Base-by-base conservation (phyloP, 2,113 vertebrate species). In the Euleptes europaea region DNA sequence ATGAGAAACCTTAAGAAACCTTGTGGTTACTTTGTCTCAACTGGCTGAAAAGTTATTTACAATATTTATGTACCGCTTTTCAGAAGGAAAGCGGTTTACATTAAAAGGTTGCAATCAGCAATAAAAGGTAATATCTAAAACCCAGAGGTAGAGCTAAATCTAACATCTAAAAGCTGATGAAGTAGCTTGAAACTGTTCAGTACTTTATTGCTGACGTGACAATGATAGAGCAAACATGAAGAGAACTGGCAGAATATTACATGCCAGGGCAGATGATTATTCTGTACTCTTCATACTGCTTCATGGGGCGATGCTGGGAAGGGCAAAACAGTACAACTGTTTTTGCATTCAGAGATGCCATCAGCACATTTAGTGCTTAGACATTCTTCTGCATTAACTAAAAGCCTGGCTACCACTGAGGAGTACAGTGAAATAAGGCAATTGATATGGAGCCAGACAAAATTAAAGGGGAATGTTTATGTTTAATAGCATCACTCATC, bases 261-360 rank as follows among this genome's bases (percentile, higher is more conserved):
- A 88, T 76, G 83, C 38, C 86, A 44, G 54, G 73, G 35, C n/a
- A 35, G 78, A 87, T 77, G 88, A 92, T 69, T 3, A 26, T 28
- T 47, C 80, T 89, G 93, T 93, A 84, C 88, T 89, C 71, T 82
- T 86, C 91, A 9, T 79, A 79, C 42, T 89, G 76, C 1, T 71
- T 87, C n/a, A 80, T 44, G 31, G 21, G 1, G n/a, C 60, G 84
- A 90, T 38, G 90, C 90, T 70, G 13, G 87, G 88, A 90, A 92
- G 94, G 86, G 93, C 90, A 88, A 90, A 93, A 89, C 83, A 90
- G 88, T 67, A 71, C 82, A 92, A 90, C 90, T 80, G 78, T 90
- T 95, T 93, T 93, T 92, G 93, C 33, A 31, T 93, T 7, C 15
- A 89, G 90, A 54, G 44, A 54, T 40, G 54, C 26, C 10, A 26